phyloP scores from a whole-genome alignment of 2,113 vertebrate genomes.

The Coregonus clupeaformis region DNA sequence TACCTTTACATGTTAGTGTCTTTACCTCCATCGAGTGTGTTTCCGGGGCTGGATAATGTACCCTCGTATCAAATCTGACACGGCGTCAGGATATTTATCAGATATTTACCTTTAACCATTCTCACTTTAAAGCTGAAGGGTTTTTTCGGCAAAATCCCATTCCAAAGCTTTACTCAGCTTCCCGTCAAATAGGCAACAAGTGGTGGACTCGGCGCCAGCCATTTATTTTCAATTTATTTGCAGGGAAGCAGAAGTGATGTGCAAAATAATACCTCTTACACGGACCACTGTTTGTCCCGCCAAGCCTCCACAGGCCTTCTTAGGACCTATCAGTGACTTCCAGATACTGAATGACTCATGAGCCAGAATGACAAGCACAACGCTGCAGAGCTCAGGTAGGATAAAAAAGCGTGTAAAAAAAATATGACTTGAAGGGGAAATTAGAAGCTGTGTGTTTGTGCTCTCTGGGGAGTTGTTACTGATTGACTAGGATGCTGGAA shows the following conservation, averaged over 20 bases:
- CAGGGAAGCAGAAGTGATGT: conserved; percentile 41
- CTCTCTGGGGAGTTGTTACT: too few relatives aligned
- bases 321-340: conserved; percentile 26
- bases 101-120: conserved; percentile 18
- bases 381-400: conserved; percentile 21
- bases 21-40: background rate
- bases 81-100: background rate
- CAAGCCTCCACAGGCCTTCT: background rate
- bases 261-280: conserved; percentile 35
- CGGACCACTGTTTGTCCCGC: conserved; percentile 18
- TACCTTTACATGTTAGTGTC: too few relatives aligned
- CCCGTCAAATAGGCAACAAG: conserved; percentile 22
- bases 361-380: conserved; percentile 26
- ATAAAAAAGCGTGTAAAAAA: conserved; percentile 12
- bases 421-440: background rate
- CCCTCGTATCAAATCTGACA: background rate
- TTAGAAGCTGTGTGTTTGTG: too few relatives aligned
- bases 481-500: too few relatives aligned
- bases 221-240: conserved; percentile 45
- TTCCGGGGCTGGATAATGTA: background rate
- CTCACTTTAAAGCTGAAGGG: conserved; percentile 1
- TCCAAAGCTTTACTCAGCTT: background rate
- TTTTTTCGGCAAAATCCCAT: conserved; percentile 5
- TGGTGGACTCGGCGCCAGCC: conserved; percentile 3
- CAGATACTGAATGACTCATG: background rate